Evolutionary conservation across 2,113 vertebrate genomes (phyloP), one percentile per base, ranked within the genome.

Genomic region (Rana temporaria): DNA sequence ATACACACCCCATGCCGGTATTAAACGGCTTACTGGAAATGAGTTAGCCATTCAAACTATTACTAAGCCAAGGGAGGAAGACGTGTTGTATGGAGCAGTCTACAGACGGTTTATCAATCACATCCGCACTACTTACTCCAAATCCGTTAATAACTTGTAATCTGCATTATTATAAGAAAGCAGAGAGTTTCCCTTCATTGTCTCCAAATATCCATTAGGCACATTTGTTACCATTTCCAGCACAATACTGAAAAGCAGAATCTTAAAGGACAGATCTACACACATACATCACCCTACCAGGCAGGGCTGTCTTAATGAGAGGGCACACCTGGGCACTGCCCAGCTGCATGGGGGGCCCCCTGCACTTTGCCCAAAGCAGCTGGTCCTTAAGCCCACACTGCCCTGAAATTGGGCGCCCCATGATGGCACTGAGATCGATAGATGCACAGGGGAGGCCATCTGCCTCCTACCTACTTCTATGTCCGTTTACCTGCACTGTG

Each of bases 91-190:
- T 48, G 42, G 42, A 48, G 42, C 42, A 11, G 42, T 48, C 42
- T 64, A 64, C 62, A 26, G 1, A 59, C 1, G 2, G 6, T 20
- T 14, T 34, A 8, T 66, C 42, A 32, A 12, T 78, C 76, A 55
- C 1, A 20, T 34, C 17, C 55, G 22, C 11, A 66, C 42, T n/a
- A 14, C 26, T 56, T 63, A n/a, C 17, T n/a, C 20, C 56, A 62
- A 75, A 75, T 78, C 60, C 60, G 11, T 30, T 65, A 78, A 78
- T 78, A 30, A 22, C 38, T 15, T 78, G 17, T 78, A 52, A 65
- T 65, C 60, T 42, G n/a, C 32, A 16, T 17, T 75, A 62, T 32
- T 38, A 26, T 30, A 73, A 34, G 52, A 74, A 60, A 14, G 11
- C 59, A n/a, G 20, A n/a, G 20, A 14, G 20, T 63, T 63, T 32